Conservation (phyloP, 2,888 invertebrate species). For the Trachelus troglodyta region DNA sequence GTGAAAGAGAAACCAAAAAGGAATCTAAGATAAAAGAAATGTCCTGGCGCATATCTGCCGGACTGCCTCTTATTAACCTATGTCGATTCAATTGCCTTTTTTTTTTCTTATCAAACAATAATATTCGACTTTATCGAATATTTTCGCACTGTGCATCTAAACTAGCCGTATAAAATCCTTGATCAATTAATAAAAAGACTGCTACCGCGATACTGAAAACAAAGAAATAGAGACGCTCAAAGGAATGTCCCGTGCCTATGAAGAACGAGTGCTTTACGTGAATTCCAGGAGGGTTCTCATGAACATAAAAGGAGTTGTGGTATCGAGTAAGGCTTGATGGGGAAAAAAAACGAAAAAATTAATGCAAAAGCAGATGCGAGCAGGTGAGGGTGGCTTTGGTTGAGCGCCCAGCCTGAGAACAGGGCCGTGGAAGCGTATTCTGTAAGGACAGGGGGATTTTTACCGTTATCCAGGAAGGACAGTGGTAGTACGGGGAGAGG, state of each 20-base stretch:
- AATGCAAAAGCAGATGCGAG: not conserved
- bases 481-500: slow-evolving; percentile 18
- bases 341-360: slow-evolving; percentile 1
- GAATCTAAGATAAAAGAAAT: not conserved
- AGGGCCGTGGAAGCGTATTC: not conserved
- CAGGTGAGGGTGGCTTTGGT: slow-evolving; percentile 21
- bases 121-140: not conserved
- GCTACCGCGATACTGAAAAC: not conserved
- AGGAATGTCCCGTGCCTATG: not conserved
- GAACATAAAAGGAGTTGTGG: not conserved
- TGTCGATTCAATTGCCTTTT: not conserved
- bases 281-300: not conserved
- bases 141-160: not conserved
- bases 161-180: not conserved
- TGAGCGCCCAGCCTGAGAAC: slow-evolving; percentile 23
- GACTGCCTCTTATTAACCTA: not conserved
- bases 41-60: not conserved
- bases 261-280: not conserved
- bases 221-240: not conserved
- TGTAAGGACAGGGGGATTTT: slow-evolving; percentile 29
- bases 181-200: not conserved
- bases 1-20: not conserved
- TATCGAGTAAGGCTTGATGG: not conserved
- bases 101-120: not conserved
- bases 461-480: slow-evolving; percentile 51